A percentile compares a stretch with the other conserved stretches of the same genome.
phyloP scores from a whole-genome alignment of 2,797 vertebrate species.

The Hydrocynus forskahlii region DNA sequence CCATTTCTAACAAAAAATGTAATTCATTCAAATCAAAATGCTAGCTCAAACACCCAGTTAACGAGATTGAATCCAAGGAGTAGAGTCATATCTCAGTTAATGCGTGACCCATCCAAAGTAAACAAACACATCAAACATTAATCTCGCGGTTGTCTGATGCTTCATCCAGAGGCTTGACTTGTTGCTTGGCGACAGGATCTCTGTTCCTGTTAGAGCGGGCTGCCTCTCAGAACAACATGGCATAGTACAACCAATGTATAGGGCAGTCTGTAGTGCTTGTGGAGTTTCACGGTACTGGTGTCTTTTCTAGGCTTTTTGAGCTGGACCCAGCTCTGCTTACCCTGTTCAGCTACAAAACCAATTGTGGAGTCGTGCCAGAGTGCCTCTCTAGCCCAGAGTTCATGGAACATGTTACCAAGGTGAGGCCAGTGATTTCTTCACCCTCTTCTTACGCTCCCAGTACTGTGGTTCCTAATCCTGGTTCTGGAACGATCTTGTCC shows the following conservation, averaged over 20 bases:
- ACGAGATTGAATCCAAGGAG: background rate
- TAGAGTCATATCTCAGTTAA: conserved; percentile 18
- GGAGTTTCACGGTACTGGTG: background rate
- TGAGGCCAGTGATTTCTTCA: conserved; percentile 69
- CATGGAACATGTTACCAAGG: conserved; percentile 94
- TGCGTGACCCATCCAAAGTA: conserved; percentile 24
- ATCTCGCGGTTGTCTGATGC: conserved; percentile 50
- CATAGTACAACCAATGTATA: conserved; percentile 32
- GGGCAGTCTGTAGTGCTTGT: conserved; percentile 1
- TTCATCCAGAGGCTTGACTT: conserved; percentile 76
- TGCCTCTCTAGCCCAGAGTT: conserved; percentile 91
- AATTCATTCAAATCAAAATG: background rate
- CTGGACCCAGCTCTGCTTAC: conserved; percentile 88
- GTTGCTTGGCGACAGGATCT: conserved; percentile 84
- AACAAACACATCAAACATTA: conserved; percentile 34
- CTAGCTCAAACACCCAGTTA: background rate
- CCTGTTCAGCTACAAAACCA: conserved; percentile 90
- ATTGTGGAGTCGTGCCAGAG: conserved; percentile 86
- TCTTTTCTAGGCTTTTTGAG: conserved; percentile 86
- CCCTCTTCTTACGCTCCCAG: background rate
- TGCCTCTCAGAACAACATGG: conserved; percentile 61
- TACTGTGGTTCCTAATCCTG: background rate
- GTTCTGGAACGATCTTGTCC: background rate
- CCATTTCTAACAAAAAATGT: background rate
- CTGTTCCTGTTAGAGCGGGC: conserved; percentile 73